These are phyloP conservation scores for Notospermus geniculatus DNA, from an alignment of 1,140 invertebrate species.

Conservation along the genomic window DNA sequence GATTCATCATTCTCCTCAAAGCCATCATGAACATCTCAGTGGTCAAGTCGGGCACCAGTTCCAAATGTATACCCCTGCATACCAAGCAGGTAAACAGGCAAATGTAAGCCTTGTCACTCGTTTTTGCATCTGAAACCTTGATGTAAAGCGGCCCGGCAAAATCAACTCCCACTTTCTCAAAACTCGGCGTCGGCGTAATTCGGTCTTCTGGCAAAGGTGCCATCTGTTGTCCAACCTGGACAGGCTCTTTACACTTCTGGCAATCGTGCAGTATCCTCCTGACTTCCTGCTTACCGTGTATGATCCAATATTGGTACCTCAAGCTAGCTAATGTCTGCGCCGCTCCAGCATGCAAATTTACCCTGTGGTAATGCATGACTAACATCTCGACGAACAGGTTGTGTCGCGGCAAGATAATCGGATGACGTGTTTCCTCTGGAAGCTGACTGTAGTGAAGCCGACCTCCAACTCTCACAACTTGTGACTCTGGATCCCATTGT, in stretches of 20 bases:
- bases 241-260: not conserved
- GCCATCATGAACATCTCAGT: not conserved
- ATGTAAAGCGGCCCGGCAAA: conserved; percentile 4
- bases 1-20: not conserved
- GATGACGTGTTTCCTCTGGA: not conserved
- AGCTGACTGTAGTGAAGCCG: not conserved
- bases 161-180: not conserved
- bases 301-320: conserved; percentile 7
- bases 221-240: conserved; percentile 4
- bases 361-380: not conserved
- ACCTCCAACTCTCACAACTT: not conserved
- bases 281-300: not conserved
- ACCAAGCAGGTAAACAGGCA: not conserved
- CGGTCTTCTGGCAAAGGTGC: not conserved
- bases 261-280: not conserved
- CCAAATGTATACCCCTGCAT: not conserved
- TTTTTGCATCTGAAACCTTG: not conserved
- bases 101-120: not conserved
- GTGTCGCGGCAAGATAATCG: not conserved
- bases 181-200: not conserved
- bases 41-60: not conserved
- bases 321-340: conserved; percentile 1
- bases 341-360: not conserved
- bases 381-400: not conserved
- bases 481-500: not conserved